These are phyloP conservation scores for Paradoxurus hermaphroditus DNA, from an alignment of 2,113 vertebrate species.

Conservation along the genomic window DNA sequence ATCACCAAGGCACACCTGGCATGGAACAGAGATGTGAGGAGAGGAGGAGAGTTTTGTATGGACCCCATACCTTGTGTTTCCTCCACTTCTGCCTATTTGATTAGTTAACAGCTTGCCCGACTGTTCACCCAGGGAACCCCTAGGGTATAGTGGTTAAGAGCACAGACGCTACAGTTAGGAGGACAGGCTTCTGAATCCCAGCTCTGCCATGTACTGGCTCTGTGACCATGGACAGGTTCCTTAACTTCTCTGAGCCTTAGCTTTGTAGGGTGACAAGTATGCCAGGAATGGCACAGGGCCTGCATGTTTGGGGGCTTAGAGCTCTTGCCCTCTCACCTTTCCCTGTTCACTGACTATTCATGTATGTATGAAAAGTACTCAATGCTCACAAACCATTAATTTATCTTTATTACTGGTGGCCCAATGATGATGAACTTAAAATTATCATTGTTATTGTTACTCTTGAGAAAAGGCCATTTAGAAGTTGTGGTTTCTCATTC, in stretches of 20 bases:
- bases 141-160: neutral
- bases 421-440: neutral
- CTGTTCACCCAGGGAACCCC: neutral
- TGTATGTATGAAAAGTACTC: neutral
- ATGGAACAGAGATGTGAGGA: neutral
- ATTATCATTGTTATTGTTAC: neutral
- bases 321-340: neutral
- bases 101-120: neutral
- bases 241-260: neutral
- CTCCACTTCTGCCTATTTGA: neutral
- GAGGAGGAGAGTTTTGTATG: neutral
- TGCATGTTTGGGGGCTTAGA: neutral
- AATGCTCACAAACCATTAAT: neutral
- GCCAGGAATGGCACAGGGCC: neutral
- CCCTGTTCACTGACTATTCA: neutral
- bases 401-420: neutral
- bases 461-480: neutral
- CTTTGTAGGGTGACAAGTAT: neutral
- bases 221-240: neutral
- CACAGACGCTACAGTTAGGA: neutral
- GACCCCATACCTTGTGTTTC: neutral
- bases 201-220: neutral
- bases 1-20: conserved; percentile 48
- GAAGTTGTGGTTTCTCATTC: neutral
- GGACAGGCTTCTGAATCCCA: neutral